Conservation (phyloP, 1,140 invertebrate species). For the Hyles vespertilio region DNA sequence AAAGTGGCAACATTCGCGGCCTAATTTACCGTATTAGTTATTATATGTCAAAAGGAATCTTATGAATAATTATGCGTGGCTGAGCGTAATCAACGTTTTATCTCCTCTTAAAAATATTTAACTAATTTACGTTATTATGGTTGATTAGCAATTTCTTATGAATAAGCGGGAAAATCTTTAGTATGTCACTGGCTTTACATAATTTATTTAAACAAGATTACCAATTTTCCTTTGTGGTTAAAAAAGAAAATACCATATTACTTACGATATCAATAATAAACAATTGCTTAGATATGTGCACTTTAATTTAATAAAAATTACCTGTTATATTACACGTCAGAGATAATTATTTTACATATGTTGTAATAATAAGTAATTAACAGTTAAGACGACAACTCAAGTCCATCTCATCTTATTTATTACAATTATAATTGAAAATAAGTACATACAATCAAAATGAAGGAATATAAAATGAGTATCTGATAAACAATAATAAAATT, state of each 20-base stretch:
- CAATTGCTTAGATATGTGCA: conserved; percentile 33
- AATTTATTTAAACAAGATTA: too few relatives aligned
- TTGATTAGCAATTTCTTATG: too few relatives aligned
- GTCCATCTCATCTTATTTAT: conserved; percentile 8
- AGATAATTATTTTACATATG: conserved; percentile 26
- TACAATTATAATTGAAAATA: conserved; percentile 2
- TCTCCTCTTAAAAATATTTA: too few relatives aligned
- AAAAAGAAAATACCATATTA: neutral
- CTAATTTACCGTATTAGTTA: too few relatives aligned
- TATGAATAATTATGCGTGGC: too few relatives aligned
- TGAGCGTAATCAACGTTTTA: too few relatives aligned
- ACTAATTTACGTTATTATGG: too few relatives aligned
- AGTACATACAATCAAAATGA: conserved; percentile 10
- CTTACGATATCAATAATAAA: conserved; percentile 12
- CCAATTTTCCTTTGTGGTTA: too few relatives aligned
- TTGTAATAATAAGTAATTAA: conserved; percentile 20
- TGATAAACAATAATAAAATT: conserved; percentile 4
- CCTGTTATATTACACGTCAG: conserved; percentile 32
- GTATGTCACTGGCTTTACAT: too few relatives aligned
- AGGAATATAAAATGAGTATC: conserved; percentile 17
- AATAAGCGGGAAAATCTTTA: too few relatives aligned
- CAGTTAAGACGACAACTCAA: conserved; percentile 17
- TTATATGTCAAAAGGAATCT: too few relatives aligned
- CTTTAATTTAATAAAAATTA: conserved; percentile 38
- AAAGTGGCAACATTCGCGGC: too few relatives aligned